Evolutionary conservation across 1,140 invertebrate genomes (phyloP).

Genomic region (Halyomorpha halys): DNA sequence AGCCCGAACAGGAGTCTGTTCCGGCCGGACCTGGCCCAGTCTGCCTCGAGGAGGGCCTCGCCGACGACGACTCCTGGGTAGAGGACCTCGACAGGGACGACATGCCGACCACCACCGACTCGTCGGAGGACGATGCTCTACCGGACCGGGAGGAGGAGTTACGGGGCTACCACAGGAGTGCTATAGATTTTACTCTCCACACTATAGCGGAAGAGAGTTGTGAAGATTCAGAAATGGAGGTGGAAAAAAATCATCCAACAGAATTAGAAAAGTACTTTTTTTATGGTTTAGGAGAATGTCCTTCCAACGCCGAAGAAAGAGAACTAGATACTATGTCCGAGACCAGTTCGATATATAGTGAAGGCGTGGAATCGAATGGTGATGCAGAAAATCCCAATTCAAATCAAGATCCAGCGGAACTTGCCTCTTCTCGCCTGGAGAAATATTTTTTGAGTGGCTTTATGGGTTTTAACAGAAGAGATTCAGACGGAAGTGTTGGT

Average conservation of each 20-base stretch:
- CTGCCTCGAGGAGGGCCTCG: constrained; percentile 69
- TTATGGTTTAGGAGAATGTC: constrained; percentile 65
- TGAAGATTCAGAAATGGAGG: constrained; percentile 75
- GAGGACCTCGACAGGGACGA: constrained; percentile 66
- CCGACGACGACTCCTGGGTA: constrained; percentile 79
- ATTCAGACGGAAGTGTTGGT: constrained; percentile 71
- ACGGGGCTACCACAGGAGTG: constrained; percentile 62
- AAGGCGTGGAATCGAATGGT: constrained; percentile 58
- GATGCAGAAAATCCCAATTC: constrained; percentile 38
- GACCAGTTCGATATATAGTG: constrained; percentile 76
- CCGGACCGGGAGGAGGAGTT: constrained; percentile 56
- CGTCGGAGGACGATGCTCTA: constrained; percentile 41
- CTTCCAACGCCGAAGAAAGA: constrained; percentile 40
- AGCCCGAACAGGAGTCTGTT: constrained; percentile 43
- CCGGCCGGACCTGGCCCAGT: constrained; percentile 39
- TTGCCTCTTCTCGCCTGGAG: constrained; percentile 73
- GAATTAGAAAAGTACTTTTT: constrained; percentile 88
- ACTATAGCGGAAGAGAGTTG: constrained; percentile 90
- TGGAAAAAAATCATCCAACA: constrained; percentile 43
- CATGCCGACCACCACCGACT: constrained; percentile 40
- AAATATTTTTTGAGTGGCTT: constrained; percentile 83
- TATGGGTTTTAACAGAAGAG: constrained; percentile 63
- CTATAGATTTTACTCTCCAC: constrained; percentile 80
- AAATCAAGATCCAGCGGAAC: constrained; percentile 49
- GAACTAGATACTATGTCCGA: constrained; percentile 68